These are phyloP conservation scores for Halcyon malimbica DNA, from an alignment of 2,113 vertebrate species.

Conservation along the genomic window DNA sequence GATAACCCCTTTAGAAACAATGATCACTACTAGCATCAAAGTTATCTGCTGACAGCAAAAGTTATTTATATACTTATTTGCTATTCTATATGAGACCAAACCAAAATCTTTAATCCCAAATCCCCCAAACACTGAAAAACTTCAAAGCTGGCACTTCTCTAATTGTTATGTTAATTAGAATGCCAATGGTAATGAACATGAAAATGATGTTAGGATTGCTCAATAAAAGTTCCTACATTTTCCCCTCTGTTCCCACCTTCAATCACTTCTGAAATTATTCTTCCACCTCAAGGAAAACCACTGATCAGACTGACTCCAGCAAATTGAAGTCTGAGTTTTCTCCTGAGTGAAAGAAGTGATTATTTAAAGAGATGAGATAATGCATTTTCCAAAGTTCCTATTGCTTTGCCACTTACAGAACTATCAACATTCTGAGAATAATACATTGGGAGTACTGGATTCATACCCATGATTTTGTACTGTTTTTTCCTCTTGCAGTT, in stretches of 20 bases:
- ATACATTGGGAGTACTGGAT: neutral
- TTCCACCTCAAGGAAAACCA: neutral
- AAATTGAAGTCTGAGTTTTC: neutral
- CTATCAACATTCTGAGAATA: neutral
- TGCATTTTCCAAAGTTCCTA: neutral
- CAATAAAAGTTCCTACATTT: neutral
- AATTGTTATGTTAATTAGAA: neutral
- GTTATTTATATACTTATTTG: slow-evolving; percentile 38
- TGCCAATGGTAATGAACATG: neutral
- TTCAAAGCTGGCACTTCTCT: neutral
- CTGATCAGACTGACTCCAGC: neutral
- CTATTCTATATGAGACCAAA: neutral
- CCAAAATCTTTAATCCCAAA: neutral
- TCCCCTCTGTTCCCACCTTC: neutral
- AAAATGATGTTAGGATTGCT: neutral
- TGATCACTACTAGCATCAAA: neutral
- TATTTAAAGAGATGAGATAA: neutral
- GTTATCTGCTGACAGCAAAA: slow-evolving; percentile 20
- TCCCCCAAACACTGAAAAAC: neutral
- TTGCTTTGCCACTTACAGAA: neutral
- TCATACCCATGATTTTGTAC: neutral
- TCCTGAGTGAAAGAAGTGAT: neutral
- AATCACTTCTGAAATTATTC: neutral
- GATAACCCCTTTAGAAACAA: slow-evolving; percentile 29
- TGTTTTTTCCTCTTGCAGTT: neutral